These are phyloP conservation scores for Pelusios castaneus DNA, from an alignment of 2,113 vertebrate species.

Conservation along the genomic window DNA sequence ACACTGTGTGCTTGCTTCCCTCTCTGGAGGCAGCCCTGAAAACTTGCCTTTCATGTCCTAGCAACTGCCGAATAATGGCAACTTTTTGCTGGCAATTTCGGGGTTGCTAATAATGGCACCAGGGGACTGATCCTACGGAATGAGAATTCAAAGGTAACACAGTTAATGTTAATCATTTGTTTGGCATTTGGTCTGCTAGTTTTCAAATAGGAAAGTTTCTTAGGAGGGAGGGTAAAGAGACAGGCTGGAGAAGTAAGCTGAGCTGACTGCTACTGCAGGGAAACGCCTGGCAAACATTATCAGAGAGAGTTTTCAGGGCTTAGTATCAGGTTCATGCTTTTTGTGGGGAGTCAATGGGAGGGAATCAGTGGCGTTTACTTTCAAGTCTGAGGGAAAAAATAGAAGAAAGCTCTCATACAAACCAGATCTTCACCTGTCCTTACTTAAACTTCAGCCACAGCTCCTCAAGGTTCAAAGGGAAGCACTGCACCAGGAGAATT, in stretches of 20 bases:
- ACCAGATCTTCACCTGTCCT: neutral
- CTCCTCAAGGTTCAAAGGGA: neutral
- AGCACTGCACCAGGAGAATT: neutral
- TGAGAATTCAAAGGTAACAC: neutral
- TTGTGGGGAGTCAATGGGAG: neutral
- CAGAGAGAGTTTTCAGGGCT: neutral
- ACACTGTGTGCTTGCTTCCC: no score
- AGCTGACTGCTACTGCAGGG: neutral
- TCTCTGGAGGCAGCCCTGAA: neutral
- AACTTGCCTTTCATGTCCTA: neutral
- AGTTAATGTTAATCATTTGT: neutral
- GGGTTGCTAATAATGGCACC: neutral
- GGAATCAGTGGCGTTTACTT: neutral
- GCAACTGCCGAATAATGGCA: neutral
- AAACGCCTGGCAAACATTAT: neutral
- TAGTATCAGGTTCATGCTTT: neutral
- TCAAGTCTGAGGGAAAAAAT: neutral
- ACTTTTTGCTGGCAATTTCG: neutral
- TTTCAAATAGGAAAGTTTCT: neutral
- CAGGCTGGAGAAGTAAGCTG: neutral
- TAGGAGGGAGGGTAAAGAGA: neutral
- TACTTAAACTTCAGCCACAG: rapidly evolving
- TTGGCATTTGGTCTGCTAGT: neutral
- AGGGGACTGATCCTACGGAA: neutral
- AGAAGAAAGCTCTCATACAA: neutral